Evolutionary conservation across 2,888 invertebrate species (phyloP), one percentile per base, ranked within the genome.

Genomic region (Macaria notata): DNA sequence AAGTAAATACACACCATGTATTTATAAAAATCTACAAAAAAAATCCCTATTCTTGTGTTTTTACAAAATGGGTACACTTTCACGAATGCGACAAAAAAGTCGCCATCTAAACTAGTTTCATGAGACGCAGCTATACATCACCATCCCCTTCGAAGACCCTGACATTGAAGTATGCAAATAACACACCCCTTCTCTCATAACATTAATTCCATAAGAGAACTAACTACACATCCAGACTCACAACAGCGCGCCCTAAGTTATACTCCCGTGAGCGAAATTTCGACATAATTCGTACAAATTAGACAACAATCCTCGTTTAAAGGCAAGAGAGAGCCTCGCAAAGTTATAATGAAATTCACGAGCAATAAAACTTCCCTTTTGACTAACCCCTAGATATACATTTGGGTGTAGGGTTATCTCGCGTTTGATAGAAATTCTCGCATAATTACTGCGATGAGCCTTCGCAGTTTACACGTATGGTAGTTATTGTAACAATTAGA

Each of bases 321-420:
- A 85, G 83, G 83, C 85, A 84, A 85, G 81, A 72, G 82, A 76
- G 82, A 78, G 82, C 79, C 76, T 75, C 76, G 79, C 83, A 79
- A 89, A 90, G 84, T 90, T 89, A 89, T 90, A 90, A 89, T 89
- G 88, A 89, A 90, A 89, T 90, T 89, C 90, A 88, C 86, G 79
- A 89, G 88, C 89, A 89, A 90, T 90, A 88, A 89, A 90, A 90
- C 88, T 89, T 89, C 84, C 83, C 85, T 86, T 86, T 86, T 82
- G 84, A 84, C 86, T 85, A 88, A 88, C 86, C 87, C 85, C 86
- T 79, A 81, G 84, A 84, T 84, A 86, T 86, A 88, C 84, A 86
- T 85, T 85, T 73, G 70, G 73, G 67, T 66, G 69, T 73, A 84
- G 86, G 84, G 86, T 70, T 84, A 81, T 59, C 33, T 36, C 75